Evolutionary conservation across 1,140 invertebrate genomes (phyloP), one percentile per base, ranked within the genome.

Genomic region (Drosophila orosa): DNA sequence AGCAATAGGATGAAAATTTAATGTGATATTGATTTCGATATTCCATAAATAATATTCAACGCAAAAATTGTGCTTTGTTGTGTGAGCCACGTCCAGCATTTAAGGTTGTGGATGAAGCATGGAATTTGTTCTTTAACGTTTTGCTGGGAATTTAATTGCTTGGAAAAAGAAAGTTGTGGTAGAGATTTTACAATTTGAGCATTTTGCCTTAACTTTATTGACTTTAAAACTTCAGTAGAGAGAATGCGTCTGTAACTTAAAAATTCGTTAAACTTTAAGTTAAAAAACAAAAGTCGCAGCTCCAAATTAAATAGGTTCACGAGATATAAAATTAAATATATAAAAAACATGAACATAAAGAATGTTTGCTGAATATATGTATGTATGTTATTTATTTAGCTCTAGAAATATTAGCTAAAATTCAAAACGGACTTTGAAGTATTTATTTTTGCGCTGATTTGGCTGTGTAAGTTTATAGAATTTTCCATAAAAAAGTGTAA

Each of bases 11-110:
- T 65, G 55, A 22, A 65, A 73, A 78, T 78, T 58, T 73, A 58
- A 73, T 73, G 56, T 60, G 68, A 33, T 57, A 69, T 79, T 55
- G 75, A 78, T 63, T 71, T 45, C 56, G 33, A 39, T 71, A 71
- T 58, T 71, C 33, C 33, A 71, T 57, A 71, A 58, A 69, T 40
- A 58, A 71, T 71, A 48, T 71, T 31, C 31, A 33, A 35, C 50
- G 19, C 42, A 54, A 47, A 57, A 57, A 39, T 33, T 39, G 27
- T 39, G 50, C 50, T 47, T 37, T 39, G 15, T 48, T 45, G 24
- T 22, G 24, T 35, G 40, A 33, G 19, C 12, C 3, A 63, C 15
- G n/a, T 25, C 7, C n/a, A 10, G 15, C 31, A 15, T 22, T 65
- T 37, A 29, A 65, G 33, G n/a, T 47, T n/a, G 7, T 15, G 13